Base-by-base conservation (phyloP, 1,140 invertebrate species). In the Drosophila pandora region DNA sequence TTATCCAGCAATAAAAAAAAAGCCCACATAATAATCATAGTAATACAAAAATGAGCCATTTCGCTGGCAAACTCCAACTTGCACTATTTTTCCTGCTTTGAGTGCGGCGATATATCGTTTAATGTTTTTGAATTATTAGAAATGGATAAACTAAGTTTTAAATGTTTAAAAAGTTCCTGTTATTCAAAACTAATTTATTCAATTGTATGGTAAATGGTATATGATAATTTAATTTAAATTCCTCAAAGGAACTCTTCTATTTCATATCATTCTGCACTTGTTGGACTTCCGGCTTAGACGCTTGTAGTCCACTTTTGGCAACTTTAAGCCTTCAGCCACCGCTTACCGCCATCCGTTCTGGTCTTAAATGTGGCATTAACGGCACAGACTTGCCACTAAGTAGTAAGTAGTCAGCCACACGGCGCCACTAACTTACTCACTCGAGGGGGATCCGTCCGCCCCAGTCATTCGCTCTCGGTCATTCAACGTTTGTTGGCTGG, bases 401-500 rank as follows among this genome's bases (percentile, higher is more conserved):
- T 68, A 76, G 62, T 76, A 23, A 22, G 43, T 47, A 47, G 43
- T 47, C 64, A 39, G 65, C 49, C 77, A 69, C 81, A 76, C 76
- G 73, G 41, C 53, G 30, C 67, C 59, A 56, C 64, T 69, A 59
- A 76, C 63, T 76, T 68, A 76, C 47, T 57, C 39, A 25, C 37
- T 45, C 43, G 50, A 22, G 25, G 34, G 39, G 12, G 39, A n/a
- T 3, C 3, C 21, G 50, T 22, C 45, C 55, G 45, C 43, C 59
- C 61, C 74, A 63, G 59, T 41, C 57, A 73, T 48, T 65, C 61
- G 53, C 41, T 50, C 28, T 50, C 32, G 59, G 76, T 72, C 80
- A 82, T 87, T 88, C 87, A 88, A 75, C 72, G 83, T 69, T 76
- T 88, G 83, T 88, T 88, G 83, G 78, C 83, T 83, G 83, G 83